These are phyloP conservation scores for Ophion ventricosus DNA, from an alignment of 2,888 invertebrate species.

Conservation along the genomic window DNA sequence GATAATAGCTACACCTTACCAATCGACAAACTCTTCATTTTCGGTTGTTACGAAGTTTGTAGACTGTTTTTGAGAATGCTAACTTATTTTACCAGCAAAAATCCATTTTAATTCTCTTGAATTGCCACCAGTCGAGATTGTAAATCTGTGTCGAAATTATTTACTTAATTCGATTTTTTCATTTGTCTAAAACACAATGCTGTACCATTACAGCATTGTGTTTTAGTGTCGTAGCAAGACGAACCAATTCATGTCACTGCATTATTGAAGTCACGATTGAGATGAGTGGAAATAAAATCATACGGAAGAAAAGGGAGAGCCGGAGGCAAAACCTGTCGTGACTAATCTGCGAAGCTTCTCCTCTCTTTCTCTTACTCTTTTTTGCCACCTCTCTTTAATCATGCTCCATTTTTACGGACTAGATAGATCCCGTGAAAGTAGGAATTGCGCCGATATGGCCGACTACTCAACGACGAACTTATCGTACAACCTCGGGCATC, in stretches of 20 bases:
- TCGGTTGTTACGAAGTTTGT: neutral
- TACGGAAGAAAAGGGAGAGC: neutral
- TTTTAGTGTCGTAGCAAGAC: neutral
- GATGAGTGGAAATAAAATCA: constrained; percentile 28
- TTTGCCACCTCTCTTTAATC: too few relatives aligned
- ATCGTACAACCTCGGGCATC: too few relatives aligned
- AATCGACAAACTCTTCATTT: neutral
- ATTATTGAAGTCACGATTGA: constrained; percentile 27
- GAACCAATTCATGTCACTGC: constrained; percentile 28
- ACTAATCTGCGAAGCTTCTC: too few relatives aligned
- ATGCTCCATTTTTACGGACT: too few relatives aligned
- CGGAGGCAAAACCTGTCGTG: too few relatives aligned
- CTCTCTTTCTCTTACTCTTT: too few relatives aligned
- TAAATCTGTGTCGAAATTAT: neutral
- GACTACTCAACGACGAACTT: too few relatives aligned
- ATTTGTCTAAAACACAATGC: too few relatives aligned
- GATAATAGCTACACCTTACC: neutral
- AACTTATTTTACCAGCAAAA: neutral
- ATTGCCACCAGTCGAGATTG: too few relatives aligned
- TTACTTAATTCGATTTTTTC: neutral
- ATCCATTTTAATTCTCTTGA: neutral
- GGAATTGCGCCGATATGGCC: too few relatives aligned
- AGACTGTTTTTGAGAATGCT: neutral
- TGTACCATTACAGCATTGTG: too few relatives aligned
- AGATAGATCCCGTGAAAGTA: too few relatives aligned